Evolutionary conservation across 2,113 vertebrate genomes (phyloP).

Genomic region (Brachyistius frenatus): DNA sequence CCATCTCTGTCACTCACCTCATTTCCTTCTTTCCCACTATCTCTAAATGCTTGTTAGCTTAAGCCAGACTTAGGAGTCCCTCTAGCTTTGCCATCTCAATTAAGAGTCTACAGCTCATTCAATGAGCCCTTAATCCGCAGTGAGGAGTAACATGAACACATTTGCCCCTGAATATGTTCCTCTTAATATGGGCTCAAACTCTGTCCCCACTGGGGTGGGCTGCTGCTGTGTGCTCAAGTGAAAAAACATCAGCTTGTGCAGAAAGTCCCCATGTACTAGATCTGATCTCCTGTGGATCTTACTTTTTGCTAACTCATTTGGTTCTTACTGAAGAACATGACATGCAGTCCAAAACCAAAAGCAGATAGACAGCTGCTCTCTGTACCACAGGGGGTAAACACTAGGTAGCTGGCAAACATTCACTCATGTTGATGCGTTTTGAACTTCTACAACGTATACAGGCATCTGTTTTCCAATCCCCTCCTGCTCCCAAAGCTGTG

Average conservation of each 20-base stretch:
- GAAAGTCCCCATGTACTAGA: conserved; percentile 12
- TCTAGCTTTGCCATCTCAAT: conserved; percentile 63
- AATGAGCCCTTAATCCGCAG: conserved; percentile 54
- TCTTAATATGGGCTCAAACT: conserved; percentile 52
- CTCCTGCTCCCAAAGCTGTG: conserved; percentile 40
- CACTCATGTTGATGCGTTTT: conserved; percentile 22
- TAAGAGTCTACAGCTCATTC: conserved; percentile 52
- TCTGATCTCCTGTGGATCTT: neutral
- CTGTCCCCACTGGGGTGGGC: conserved; percentile 3
- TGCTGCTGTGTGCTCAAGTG: conserved; percentile 23
- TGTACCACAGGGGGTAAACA: conserved; percentile 34
- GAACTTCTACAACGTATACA: conserved; percentile 52
- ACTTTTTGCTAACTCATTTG: conserved; percentile 3
- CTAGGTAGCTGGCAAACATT: conserved; percentile 33
- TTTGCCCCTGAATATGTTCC: conserved; percentile 32
- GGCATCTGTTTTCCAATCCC: conserved; percentile 59
- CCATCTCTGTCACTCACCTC: conserved; percentile 38
- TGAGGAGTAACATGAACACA: conserved; percentile 33
- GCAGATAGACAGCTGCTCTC: conserved; percentile 29
- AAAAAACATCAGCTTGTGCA: conserved; percentile 32
- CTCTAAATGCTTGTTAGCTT: conserved; percentile 62
- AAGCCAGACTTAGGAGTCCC: conserved; percentile 55
- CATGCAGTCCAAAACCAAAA: conserved; percentile 31
- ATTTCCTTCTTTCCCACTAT: conserved; percentile 44
- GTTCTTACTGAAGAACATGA: conserved; percentile 22